Conservation (phyloP, 1,140 invertebrate species). For the Episyrphus balteatus region DNA sequence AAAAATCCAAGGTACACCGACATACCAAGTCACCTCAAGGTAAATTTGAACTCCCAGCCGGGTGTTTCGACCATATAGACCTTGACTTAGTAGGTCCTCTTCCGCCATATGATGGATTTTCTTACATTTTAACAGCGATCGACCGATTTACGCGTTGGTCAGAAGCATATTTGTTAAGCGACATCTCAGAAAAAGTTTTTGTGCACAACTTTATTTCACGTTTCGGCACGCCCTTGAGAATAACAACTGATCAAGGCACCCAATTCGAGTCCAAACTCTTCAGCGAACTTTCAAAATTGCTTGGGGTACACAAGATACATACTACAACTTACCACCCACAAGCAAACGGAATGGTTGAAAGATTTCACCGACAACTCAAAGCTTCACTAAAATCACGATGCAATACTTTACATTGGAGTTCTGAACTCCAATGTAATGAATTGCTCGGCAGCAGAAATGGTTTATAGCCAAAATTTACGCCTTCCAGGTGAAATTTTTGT, state of each 20-base stretch:
- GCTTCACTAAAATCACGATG: too few relatives aligned
- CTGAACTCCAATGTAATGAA: too few relatives aligned
- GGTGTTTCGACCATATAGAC: slow-evolving; percentile 17
- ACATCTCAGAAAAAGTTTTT: slow-evolving; percentile 20
- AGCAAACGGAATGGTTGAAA: too few relatives aligned
- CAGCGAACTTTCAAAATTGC: slow-evolving; percentile 2
- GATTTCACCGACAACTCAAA: too few relatives aligned
- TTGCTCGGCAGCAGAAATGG: too few relatives aligned
- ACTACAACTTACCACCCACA: neutral
- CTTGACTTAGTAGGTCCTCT: slow-evolving; percentile 26
- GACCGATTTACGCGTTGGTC: slow-evolving; percentile 28
- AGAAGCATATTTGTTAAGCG: slow-evolving; percentile 16
- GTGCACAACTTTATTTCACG: slow-evolving; percentile 22
- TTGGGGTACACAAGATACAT: neutral
- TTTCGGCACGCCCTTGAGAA: slow-evolving; percentile 26
- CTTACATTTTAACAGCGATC: slow-evolving; percentile 17
- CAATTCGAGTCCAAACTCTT: slow-evolving; percentile 33
- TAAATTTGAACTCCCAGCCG: neutral
- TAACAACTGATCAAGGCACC: slow-evolving; percentile 36
- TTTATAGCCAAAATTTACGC: too few relatives aligned
- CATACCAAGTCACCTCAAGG: neutral
- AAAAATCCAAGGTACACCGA: slow-evolving; percentile 17
- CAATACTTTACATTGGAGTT: too few relatives aligned
- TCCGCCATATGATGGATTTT: slow-evolving; percentile 8
- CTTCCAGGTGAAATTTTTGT: too few relatives aligned